These are phyloP conservation scores for Trichogramma dendrolimi DNA, from an alignment of 2,888 invertebrate genomes.

Conservation along the genomic window DNA sequence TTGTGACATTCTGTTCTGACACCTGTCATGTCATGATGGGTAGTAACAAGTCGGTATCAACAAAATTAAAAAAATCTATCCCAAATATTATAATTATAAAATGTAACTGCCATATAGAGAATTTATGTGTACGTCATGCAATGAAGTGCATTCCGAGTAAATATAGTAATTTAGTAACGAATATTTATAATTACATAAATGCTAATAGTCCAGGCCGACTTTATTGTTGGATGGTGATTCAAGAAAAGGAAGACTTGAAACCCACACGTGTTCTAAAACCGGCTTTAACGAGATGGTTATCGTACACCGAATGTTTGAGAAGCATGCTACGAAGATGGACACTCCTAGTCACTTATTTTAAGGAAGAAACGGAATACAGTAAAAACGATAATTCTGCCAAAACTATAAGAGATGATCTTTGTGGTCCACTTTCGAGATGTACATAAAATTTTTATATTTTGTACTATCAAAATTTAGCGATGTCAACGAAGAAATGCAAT, in stretches of 20 bases:
- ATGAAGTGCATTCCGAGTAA: neutral
- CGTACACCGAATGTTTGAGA: neutral
- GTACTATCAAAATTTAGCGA: neutral
- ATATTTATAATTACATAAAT: neutral
- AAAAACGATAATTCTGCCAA: neutral
- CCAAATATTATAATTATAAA: constrained; percentile 1
- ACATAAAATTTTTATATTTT: neutral
- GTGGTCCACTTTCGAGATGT: neutral
- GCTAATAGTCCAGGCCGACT: neutral
- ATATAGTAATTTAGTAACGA: neutral
- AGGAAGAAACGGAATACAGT: neutral
- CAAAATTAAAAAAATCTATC: neutral
- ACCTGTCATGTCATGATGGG: too few relatives aligned
- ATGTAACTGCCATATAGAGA: constrained; percentile 3
- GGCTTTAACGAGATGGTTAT: neutral
- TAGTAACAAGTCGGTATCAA: neutral
- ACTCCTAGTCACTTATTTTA: neutral
- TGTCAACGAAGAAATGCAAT: neutral
- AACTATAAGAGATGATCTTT: neutral
- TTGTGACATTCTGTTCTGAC: too few relatives aligned
- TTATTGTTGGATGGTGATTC: neutral
- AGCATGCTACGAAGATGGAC: neutral
- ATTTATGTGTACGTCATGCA: neutral
- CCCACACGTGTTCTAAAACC: neutral
- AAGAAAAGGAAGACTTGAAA: neutral